Conservation (phyloP, 30 jellyfish, hydroid and myxozoan genomes). For the Pseudorhiza aurosa region DNA sequence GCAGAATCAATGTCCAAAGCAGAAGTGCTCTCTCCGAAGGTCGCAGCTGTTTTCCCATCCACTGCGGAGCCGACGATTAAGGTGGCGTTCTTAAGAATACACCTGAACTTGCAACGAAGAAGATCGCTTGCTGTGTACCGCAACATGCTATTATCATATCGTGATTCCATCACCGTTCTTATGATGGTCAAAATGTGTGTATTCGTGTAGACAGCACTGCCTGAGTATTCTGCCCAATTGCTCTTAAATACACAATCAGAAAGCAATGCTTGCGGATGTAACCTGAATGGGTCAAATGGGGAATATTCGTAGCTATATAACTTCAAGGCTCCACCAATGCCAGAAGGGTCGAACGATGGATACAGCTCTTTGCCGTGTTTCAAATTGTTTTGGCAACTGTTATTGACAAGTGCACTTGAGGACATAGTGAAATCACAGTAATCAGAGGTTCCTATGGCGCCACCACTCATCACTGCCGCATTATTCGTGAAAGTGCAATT, state of each 20-base stretch:
- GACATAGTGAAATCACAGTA: not conserved
- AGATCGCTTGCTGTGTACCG: not conserved
- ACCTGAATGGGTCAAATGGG: not conserved
- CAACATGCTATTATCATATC: not conserved
- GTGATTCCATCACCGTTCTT: not conserved
- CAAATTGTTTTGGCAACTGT: not conserved
- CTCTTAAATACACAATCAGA: not conserved
- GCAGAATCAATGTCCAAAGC: constrained; percentile 3
- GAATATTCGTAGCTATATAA: not conserved
- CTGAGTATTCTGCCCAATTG: constrained; percentile 25
- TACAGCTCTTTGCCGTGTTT: not conserved
- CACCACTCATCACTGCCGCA: not conserved
- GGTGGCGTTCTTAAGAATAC: not conserved
- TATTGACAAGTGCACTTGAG: not conserved
- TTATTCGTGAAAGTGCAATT: not conserved
- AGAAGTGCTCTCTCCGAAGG: not conserved
- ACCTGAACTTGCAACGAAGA: constrained; percentile 6
- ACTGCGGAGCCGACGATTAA: not conserved
- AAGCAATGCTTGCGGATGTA: not conserved
- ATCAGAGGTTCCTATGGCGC: not conserved
- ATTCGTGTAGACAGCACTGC: constrained; percentile 6
- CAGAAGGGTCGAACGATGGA: not conserved
- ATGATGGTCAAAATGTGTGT: not conserved
- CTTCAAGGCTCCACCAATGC: constrained; percentile 20
- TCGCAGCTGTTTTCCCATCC: constrained; percentile 1